A percentile compares a stretch with the other conserved stretches of the same genome.
These are phyloP conservation scores for Channa argus DNA, from an alignment of 2,113 vertebrate species.

Conservation along the genomic window DNA sequence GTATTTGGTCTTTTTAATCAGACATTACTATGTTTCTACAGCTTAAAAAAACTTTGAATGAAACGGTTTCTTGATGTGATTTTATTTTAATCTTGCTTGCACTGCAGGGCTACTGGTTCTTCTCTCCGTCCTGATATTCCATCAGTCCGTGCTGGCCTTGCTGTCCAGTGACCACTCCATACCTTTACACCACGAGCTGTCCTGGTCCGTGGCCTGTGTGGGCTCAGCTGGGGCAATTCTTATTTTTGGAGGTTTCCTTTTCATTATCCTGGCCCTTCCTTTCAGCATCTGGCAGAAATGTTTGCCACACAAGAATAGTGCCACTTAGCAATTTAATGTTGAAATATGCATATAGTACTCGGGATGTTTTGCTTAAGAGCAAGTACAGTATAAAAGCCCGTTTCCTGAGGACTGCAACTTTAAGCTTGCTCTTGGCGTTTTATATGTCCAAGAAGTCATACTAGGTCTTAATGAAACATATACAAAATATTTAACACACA, in stretches of 20 bases:
- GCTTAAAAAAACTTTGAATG: background rate
- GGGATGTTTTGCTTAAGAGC: constrained; percentile 37
- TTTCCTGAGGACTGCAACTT: constrained; percentile 35
- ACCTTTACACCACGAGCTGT: constrained; percentile 86
- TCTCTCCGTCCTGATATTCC: constrained; percentile 87
- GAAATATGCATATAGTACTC: constrained; percentile 9
- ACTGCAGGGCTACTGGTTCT: constrained; percentile 87
- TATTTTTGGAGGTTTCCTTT: constrained; percentile 84
- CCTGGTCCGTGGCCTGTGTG: constrained; percentile 90
- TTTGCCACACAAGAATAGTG: constrained; percentile 72
- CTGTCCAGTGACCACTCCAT: constrained; percentile 81
- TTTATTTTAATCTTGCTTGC: background rate
- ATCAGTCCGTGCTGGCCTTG: constrained; percentile 86
- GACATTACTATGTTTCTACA: background rate
- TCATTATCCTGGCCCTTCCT: constrained; percentile 85
- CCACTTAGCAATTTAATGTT: constrained; percentile 68
- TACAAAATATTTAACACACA: constrained; percentile 17
- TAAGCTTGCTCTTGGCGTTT: constrained; percentile 39
- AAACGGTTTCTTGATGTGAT: background rate
- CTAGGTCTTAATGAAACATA: constrained; percentile 62
- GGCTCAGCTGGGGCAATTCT: constrained; percentile 84
- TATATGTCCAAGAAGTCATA: constrained; percentile 40
- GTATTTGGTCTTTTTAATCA: background rate
- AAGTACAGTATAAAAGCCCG: constrained; percentile 10
- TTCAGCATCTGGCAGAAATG: constrained; percentile 83